Percentiles rank a stretch among this genome's conserved stretches.
Evolutionary conservation across 1,140 invertebrate species (phyloP).

Genomic region (Drosophila azteca): DNA sequence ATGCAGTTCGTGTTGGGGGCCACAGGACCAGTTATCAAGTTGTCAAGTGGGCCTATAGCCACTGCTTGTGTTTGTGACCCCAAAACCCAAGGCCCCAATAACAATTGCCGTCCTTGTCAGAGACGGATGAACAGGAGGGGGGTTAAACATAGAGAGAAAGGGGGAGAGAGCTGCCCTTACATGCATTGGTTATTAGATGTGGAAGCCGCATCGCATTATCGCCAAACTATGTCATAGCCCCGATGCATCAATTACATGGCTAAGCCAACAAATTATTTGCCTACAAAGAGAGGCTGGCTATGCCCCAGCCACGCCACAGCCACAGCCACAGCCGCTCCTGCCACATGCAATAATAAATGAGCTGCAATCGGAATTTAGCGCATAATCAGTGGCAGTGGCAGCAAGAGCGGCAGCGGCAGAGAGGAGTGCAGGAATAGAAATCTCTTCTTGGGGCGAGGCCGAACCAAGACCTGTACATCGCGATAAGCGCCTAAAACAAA

Average conservation of each 20-base stretch:
- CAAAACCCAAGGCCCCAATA: conserved; percentile 26
- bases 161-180: conserved; percentile 10
- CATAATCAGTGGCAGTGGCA: conserved; percentile 62
- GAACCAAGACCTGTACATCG: conserved; percentile 49
- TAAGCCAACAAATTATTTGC: conserved; percentile 70
- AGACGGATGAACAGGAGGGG: conserved; percentile 1
- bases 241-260: conserved; percentile 76
- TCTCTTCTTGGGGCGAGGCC: conserved; percentile 35
- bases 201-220: conserved; percentile 66
- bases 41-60: conserved; percentile 52
- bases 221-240: conserved; percentile 72
- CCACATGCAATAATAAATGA: conserved; percentile 67
- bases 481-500: conserved; percentile 80
- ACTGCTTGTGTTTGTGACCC: conserved; percentile 36
- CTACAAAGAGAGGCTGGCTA: conserved; percentile 13
- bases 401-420: not conserved
- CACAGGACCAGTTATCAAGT: conserved; percentile 56
- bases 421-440: conserved; percentile 26
- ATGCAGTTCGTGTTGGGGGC: conserved; percentile 1
- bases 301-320: not conserved
- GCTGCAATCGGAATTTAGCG: conserved; percentile 70
- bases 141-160: conserved; percentile 1
- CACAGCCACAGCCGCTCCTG: conserved; percentile 1
- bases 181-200: conserved; percentile 36
- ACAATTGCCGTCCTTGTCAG: conserved; percentile 49